Base-by-base conservation (phyloP, 2,113 vertebrate species). In the Apteryx owenii region DNA sequence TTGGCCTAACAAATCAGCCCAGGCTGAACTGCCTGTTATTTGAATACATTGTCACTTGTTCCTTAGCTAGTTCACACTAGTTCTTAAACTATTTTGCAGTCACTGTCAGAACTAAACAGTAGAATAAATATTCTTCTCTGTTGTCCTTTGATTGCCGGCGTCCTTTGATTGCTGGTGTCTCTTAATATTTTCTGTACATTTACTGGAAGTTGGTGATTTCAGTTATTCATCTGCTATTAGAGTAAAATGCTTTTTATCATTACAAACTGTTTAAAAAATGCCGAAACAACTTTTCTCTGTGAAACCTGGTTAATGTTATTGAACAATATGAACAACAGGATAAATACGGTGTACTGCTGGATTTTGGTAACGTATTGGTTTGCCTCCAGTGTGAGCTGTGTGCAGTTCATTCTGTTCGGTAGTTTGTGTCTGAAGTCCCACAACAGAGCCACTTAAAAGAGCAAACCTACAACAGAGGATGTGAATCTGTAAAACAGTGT, bases 401-500 rank as follows among this genome's bases (percentile, higher is more conserved):
- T 6, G 58, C 81, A 73, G 6, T 2, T 88, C 66, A 5, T 42
- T 66, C 36, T 60, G 22, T 58, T 85, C 69, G 82, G 42, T 23
- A 68, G 48, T 36, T 84, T 28, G 14, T 40, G 51, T 73, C 26
- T 95, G 46, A 90, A 93, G 64, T 95, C 68, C 76, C 60, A 61
- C 82, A 91, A 8, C 58, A 19, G 68, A 90, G 82, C 72, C 84
- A 23, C 96, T 86, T 94, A 14, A 89, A 92, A 90, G 81, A 68
- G 40, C 70, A 78, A 60, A 77, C 14, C 29, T 66, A 22, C 29
- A 85, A 20, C 28, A 48, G 61, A 94, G 72, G 71, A 50, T 88
- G 58, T 95, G 79, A 71, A 58, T 80, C 28, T 71, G 54, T 42
- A 89, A 76, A 33, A 38, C 71, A 33, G 31, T 7, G 2, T 48